Percentiles rank a stretch among this genome's conserved stretches.
These are phyloP conservation scores for Aplysia californica DNA, from an alignment of 1,140 invertebrate genomes.

Conservation along the genomic window DNA sequence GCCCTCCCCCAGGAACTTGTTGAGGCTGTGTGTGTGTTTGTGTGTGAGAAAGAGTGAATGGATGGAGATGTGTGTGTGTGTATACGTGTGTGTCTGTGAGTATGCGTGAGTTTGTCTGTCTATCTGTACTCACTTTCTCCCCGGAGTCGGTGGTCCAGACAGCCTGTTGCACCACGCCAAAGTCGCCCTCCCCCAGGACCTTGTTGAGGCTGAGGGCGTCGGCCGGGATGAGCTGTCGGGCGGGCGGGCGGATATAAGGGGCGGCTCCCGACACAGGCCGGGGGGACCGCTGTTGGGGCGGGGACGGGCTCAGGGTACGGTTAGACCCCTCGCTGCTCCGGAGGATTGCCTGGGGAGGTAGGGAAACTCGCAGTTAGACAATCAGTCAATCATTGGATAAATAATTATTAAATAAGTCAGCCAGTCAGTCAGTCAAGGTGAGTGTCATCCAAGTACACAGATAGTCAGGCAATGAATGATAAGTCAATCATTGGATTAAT, in stretches of 20 bases:
- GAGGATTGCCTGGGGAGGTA: constrained; percentile 48
- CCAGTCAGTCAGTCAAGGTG: no score
- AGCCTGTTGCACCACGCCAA: constrained; percentile 97
- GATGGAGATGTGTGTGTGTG: no score
- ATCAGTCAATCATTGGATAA: no score
- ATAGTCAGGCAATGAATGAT: no score
- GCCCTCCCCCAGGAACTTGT: constrained; percentile 77
- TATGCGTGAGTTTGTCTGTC: no score
- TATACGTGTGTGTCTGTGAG: no score
- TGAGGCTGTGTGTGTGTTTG: constrained; percentile 92
- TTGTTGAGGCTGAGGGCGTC: constrained; percentile 95
- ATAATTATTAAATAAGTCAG: no score
- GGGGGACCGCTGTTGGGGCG: constrained; percentile 50
- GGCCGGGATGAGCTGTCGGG: constrained; percentile 94
- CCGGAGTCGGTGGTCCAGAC: constrained; percentile 94
- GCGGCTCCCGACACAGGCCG: constrained; percentile 45
- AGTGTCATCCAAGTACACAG: no score
- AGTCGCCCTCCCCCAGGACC: constrained; percentile 94
- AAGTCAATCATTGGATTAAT: no score
- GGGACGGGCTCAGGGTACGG: constrained; percentile 48
- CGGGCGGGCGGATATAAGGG: constrained; percentile 64
- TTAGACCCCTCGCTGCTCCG: constrained; percentile 36
- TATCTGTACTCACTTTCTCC: constrained; percentile 84
- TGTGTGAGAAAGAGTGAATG: no score
- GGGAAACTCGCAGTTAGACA: no score